A percentile compares a stretch with the other conserved stretches of the same genome.
Conservation (phyloP, 2,113 vertebrate genomes). For the Platanista minor region DNA sequence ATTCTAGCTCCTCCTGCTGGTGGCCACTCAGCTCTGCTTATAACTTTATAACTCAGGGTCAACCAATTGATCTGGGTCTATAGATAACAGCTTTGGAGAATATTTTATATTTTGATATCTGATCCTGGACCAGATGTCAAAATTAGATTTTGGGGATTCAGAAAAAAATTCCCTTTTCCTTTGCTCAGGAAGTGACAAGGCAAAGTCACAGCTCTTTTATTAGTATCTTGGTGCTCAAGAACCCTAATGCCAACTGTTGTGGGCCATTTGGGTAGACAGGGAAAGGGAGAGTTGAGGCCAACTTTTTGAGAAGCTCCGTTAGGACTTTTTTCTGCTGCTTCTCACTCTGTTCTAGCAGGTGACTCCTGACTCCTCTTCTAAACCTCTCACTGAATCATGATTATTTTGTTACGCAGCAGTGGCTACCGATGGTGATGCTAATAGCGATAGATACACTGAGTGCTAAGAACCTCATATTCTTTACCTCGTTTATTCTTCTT, state of each 20-base stretch:
- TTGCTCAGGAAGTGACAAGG: not conserved
- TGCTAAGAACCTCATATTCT: not conserved
- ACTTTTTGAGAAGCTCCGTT: not conserved
- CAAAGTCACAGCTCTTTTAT: not conserved
- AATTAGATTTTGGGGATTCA: not conserved
- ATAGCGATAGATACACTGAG: not conserved
- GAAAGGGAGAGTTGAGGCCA: not conserved
- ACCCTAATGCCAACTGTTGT: not conserved
- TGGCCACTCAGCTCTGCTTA: not conserved
- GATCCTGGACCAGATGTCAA: not conserved
- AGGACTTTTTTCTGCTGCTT: not conserved
- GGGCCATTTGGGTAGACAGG: not conserved
- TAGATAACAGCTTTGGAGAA: not conserved
- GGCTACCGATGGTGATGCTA: not conserved
- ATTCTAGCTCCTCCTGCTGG: not conserved
- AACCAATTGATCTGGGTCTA: not conserved
- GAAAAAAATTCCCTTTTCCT: slow-evolving; percentile 5
- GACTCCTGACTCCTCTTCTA: not conserved
- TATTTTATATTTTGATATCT: not conserved
- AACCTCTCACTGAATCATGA: not conserved
- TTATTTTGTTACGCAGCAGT: not conserved
- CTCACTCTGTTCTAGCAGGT: not conserved
- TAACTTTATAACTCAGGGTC: not conserved
- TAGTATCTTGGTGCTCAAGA: not conserved
- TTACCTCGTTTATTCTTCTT: not conserved